Evolutionary conservation across 1,140 invertebrate genomes (phyloP).

Genomic region (Cephus cinctus): DNA sequence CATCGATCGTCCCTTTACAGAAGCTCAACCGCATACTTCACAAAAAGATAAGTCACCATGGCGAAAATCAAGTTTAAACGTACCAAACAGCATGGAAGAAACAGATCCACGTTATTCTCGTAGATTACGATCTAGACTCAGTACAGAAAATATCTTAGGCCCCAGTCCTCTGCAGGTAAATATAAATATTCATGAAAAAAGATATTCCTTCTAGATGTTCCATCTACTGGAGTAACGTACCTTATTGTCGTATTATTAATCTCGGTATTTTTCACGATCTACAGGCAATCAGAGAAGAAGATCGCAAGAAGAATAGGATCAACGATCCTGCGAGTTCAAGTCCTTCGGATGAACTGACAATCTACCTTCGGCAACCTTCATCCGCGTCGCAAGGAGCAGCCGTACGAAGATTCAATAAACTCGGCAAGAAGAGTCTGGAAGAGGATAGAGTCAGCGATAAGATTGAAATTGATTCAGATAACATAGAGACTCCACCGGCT

Average conservation of each 20-base stretch:
- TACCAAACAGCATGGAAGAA: conserved; percentile 64
- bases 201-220: too few species aligned
- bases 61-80: conserved; percentile 71
- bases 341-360: conserved; percentile 60
- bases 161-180: conserved; percentile 54
- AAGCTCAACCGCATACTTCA: conserved; percentile 66
- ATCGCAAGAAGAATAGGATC: conserved; percentile 49
- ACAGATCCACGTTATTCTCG: conserved; percentile 55
- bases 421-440: conserved; percentile 30
- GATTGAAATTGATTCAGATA: conserved; percentile 86
- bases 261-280: too few species aligned
- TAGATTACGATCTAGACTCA: conserved; percentile 52
- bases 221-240: too few species aligned
- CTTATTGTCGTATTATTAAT: too few species aligned
- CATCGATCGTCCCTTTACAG: conserved; percentile 50
- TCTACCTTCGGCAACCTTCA: conserved; percentile 63
- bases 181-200: too few species aligned
- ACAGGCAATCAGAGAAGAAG: conserved; percentile 61
- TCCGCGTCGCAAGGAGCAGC: conserved; percentile 22
- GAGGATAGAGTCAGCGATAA: conserved; percentile 63
- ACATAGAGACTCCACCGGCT: conserved; percentile 85
- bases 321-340: conserved; percentile 24
- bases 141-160: conserved; percentile 48
- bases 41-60: conserved; percentile 75
- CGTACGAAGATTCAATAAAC: conserved; percentile 34